Conservation (phyloP, 2,888 invertebrate species). For the Oithona nana region DNA sequence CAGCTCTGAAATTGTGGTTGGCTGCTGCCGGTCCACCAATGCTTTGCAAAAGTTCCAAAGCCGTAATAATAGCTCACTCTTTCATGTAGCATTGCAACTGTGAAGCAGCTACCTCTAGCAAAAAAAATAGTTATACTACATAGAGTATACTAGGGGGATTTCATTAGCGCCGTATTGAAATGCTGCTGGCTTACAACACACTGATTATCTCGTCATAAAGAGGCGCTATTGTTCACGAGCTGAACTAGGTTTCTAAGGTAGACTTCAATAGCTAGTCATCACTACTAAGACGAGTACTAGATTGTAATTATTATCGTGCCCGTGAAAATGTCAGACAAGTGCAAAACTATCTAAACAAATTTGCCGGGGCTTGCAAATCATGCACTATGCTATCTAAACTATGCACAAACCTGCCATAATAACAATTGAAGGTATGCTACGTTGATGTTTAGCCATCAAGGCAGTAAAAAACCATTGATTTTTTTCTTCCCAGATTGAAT, state of each 20-base stretch:
- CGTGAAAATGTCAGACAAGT: background rate
- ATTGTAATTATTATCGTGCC: background rate
- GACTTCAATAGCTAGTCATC: background rate
- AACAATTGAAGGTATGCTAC: too few relatives aligned
- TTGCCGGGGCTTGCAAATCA: too few relatives aligned
- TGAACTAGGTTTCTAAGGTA: too few relatives aligned
- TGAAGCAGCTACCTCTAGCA: background rate
- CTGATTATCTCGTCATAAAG: background rate
- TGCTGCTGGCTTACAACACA: background rate
- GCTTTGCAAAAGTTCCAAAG: background rate
- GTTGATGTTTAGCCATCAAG: too few relatives aligned
- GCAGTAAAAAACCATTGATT: too few relatives aligned
- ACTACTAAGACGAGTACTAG: background rate
- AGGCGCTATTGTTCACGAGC: background rate
- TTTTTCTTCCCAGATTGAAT: too few relatives aligned
- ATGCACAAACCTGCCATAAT: too few relatives aligned
- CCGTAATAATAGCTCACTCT: too few relatives aligned
- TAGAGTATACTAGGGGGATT: background rate
- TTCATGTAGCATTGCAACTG: too few relatives aligned
- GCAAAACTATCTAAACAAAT: background rate
- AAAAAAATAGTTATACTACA: too few relatives aligned
- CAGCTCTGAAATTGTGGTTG: background rate
- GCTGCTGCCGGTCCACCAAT: background rate
- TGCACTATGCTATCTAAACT: too few relatives aligned
- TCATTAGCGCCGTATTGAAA: background rate